Evolutionary conservation across 1,140 invertebrate species (phyloP), one percentile per base, ranked within the genome.

Genomic region (Carposina sasakii): DNA sequence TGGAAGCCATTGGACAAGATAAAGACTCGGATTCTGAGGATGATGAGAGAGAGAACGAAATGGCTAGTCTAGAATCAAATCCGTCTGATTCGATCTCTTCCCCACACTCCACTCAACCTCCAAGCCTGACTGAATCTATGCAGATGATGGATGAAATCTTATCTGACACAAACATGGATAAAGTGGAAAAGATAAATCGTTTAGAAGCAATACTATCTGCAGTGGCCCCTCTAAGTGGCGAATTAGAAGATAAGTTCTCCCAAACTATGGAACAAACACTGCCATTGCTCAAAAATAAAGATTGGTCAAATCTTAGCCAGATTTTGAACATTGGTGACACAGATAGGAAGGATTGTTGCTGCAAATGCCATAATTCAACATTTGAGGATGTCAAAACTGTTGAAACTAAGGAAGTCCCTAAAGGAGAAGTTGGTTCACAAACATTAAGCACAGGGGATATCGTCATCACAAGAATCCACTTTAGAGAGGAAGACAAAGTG

Each of bases 381-480:
- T 66, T 59, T 49, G 71, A 79, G 36, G 67, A 82, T 48, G 47
- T 67, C n/a, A 77, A 72, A 47, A 83, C 81, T 59, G 81, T 86
- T 56, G 81, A 86, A 79, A 55, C 77, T 75, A 68, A 60, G 70
- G 70, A 86, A 76, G 66, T 69, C 62, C 67, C 86, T 67, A 71
- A 76, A 49, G 51, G 54, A 3, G 81, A 82, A 67, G 90, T 89
- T 19, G 89, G 88, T 19, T 92, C 91, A 46, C 95, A 97, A 77
- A 97, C 95, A 1, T 81, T 96, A 12, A 96, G 94, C 65, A 97
- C 95, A n/a, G 95, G 95, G 41, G 95, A 96, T 76, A 94, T 97
- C 71, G 94, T 96, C 19, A 95, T 96, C 56, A 96, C 94, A 36
- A 94, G 93, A 84, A 94, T 96, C 60, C 94, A 91, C 79, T 93